A percentile compares a stretch with the other conserved stretches of the same genome.
phyloP scores from a whole-genome alignment of 2,888 invertebrate species.

The Rhabditoides inermis region DNA sequence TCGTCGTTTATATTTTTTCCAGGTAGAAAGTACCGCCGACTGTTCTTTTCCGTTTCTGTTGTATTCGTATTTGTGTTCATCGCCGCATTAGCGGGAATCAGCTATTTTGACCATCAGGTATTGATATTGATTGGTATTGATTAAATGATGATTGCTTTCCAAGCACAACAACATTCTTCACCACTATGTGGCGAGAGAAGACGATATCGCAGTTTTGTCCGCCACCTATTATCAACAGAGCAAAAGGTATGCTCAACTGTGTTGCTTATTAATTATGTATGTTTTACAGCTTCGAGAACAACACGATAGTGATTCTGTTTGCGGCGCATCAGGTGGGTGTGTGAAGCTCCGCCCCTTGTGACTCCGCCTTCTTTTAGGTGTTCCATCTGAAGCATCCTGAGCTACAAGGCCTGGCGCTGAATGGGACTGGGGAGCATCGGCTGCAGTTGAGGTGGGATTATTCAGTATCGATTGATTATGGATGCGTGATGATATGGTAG shows the following conservation, averaged over 20 bases:
- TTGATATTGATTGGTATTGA: no score
- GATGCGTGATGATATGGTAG: no score
- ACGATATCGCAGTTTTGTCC: constrained; percentile 23
- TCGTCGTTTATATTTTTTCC: not conserved
- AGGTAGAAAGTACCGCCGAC: constrained; percentile 13
- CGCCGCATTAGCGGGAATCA: constrained; percentile 10
- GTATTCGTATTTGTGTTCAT: constrained; percentile 11
- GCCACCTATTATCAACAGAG: constrained; percentile 20
- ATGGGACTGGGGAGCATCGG: no score
- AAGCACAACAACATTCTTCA: constrained; percentile 28
- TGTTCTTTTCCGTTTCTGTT: constrained; percentile 11
- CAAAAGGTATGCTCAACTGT: constrained; percentile 10
- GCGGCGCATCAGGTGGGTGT: constrained; percentile 38
- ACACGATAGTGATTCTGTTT: constrained; percentile 42
- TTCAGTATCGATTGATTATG: no score
- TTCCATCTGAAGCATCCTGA: constrained; percentile 24
- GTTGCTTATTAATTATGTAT: not conserved
- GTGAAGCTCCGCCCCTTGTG: no score
- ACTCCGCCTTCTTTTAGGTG: no score
- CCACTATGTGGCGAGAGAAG: constrained; percentile 21
- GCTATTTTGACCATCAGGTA: no score
- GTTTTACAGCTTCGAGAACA: constrained; percentile 26
- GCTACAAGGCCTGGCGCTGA: constrained; percentile 13
- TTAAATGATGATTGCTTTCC: no score
- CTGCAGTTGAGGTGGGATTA: no score